Conservation (phyloP, 2,113 vertebrate genomes). For the Siniperca knerii region DNA sequence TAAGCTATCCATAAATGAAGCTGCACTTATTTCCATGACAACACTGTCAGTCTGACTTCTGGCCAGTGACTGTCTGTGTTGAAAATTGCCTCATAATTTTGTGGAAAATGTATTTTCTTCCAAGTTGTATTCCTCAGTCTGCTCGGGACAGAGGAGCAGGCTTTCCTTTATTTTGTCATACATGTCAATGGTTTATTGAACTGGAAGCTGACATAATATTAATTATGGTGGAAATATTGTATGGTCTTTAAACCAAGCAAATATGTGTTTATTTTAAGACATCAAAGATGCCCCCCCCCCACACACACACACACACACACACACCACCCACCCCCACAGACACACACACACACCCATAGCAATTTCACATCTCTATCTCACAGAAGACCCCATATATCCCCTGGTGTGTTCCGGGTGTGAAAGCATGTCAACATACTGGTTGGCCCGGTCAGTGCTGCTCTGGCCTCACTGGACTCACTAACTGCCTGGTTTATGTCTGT, state of each 20-base stretch:
- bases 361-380: constrained; percentile 45
- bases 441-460: constrained; percentile 68
- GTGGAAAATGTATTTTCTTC: background rate
- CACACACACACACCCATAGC: background rate
- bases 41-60: background rate
- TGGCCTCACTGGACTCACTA: constrained; percentile 76
- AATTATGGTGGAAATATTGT: background rate
- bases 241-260: background rate
- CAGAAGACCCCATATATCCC: constrained; percentile 35
- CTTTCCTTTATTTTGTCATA: background rate
- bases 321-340: too few relatives aligned
- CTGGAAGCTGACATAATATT: background rate
- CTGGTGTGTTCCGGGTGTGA: constrained; percentile 61
- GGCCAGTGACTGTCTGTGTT: background rate
- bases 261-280: background rate
- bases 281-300: background rate
- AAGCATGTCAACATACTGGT: constrained; percentile 73
- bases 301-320: too few relatives aligned
- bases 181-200: background rate
- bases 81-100: constrained; percentile 1
- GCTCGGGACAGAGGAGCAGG: background rate
- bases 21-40: constrained; percentile 20
- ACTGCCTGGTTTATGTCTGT: constrained; percentile 76
- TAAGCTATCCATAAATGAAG: background rate
- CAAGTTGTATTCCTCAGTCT: background rate